These are phyloP conservation scores for Acleris holmiana DNA, from an alignment of 2,888 invertebrate species.

Conservation along the genomic window DNA sequence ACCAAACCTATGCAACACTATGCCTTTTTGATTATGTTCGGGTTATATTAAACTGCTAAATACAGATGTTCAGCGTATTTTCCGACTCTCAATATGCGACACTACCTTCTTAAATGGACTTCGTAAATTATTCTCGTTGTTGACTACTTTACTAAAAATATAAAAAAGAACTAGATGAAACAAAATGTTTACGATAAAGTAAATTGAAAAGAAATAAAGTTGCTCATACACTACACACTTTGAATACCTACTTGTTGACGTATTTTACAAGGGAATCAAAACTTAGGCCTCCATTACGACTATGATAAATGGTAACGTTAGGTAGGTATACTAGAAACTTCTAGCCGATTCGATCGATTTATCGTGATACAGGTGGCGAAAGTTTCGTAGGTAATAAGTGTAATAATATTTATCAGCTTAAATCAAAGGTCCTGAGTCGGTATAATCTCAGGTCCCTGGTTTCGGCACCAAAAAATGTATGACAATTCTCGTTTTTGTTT, in stretches of 20 bases:
- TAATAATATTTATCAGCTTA: not conserved
- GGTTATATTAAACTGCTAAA: too few relatives aligned
- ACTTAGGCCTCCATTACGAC: not conserved
- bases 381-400: not conserved
- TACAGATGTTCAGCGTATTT: too few relatives aligned
- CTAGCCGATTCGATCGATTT: not conserved
- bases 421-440: not conserved
- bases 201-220: not conserved
- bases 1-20: too few relatives aligned
- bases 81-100: too few relatives aligned
- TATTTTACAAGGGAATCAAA: too few relatives aligned
- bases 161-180: not conserved
- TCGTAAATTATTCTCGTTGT: not conserved
- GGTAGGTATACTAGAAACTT: not conserved
- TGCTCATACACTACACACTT: constrained; percentile 7
- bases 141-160: too few relatives aligned
- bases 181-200: too few relatives aligned
- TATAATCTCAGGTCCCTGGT: not conserved
- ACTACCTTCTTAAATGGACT: not conserved
- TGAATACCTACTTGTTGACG: too few relatives aligned
- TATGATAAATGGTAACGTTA: not conserved
- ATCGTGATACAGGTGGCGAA: constrained; percentile 1
- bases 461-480: constrained; percentile 3
- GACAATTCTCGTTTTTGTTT: not conserved
- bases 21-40: too few relatives aligned